These are phyloP conservation scores for Pelochelys cantorii DNA, from an alignment of 2,797 vertebrate species.

Conservation along the genomic window DNA sequence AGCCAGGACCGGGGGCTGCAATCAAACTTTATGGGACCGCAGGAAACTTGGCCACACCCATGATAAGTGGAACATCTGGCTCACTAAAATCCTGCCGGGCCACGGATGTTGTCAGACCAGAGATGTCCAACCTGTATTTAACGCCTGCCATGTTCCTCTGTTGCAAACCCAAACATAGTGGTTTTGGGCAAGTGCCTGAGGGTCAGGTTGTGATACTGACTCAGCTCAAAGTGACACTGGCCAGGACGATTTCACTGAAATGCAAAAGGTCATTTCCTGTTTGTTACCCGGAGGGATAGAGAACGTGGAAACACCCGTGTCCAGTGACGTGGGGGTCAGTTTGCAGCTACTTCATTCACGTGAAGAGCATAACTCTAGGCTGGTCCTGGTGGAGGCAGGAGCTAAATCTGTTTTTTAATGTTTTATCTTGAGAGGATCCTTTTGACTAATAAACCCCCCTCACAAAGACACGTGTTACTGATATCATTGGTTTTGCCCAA, in stretches of 20 bases:
- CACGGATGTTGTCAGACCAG: no score
- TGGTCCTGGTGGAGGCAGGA: constrained; percentile 29
- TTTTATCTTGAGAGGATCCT: constrained; percentile 44
- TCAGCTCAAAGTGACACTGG: constrained; percentile 33
- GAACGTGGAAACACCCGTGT: constrained; percentile 6
- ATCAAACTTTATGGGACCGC: no score
- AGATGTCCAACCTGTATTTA: no score
- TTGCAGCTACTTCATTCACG: constrained; percentile 25
- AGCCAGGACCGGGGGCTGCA: no score
- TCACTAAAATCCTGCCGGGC: no score
- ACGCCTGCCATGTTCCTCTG: constrained; percentile 48
- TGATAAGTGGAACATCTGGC: no score
- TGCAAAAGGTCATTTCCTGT: constrained; percentile 56
- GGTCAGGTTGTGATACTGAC: constrained; percentile 71
- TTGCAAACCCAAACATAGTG: constrained; percentile 49
- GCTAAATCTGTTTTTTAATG: background rate
- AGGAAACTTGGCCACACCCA: no score
- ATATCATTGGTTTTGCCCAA: constrained; percentile 59
- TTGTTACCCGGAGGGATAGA: no score
- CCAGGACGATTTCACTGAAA: constrained; percentile 31
- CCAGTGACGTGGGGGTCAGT: background rate
- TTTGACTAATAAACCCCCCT: constrained; percentile 34
- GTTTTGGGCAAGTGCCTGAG: constrained; percentile 26
- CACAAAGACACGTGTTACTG: constrained; percentile 57
- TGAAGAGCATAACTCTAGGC: background rate